A percentile compares a stretch with the other conserved stretches of the same genome.
phyloP scores from a whole-genome alignment of 35 echinoderm and acorn worm genomes.

The Strongylocentrotus purpuratus region DNA sequence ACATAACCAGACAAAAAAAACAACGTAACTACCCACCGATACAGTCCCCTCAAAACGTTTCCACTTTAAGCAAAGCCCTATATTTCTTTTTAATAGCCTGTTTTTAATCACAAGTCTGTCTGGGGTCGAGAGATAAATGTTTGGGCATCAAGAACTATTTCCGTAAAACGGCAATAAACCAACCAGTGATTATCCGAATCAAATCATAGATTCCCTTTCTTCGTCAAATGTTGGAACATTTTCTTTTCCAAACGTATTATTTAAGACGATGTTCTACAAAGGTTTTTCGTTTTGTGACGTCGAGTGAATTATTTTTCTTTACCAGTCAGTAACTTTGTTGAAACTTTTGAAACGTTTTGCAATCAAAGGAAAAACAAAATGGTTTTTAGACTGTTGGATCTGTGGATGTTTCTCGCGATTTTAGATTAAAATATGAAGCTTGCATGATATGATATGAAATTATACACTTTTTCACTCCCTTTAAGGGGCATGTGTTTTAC shows the following conservation, averaged over 20 bases:
- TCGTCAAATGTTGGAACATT: neutral
- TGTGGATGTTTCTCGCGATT: neutral
- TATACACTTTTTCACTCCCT: too few relatives aligned
- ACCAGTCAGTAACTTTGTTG: neutral
- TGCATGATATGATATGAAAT: too few relatives aligned
- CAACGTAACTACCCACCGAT: neutral
- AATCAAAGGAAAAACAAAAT: neutral
- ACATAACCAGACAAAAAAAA: neutral
- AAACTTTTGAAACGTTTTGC: neutral
- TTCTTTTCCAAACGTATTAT: neutral
- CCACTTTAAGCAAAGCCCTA: neutral
- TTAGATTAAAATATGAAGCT: too few relatives aligned
- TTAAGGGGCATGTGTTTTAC: too few relatives aligned
- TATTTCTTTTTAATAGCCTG: neutral
- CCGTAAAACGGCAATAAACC: neutral
- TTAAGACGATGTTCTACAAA: neutral
- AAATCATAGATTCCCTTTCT: neutral
- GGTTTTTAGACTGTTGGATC: neutral
- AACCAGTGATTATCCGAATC: neutral
- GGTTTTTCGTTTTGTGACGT: neutral
- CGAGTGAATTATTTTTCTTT: neutral
- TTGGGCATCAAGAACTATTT: neutral
- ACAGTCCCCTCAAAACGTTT: neutral
- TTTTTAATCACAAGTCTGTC: neutral
- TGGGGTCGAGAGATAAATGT: neutral